phyloP scores from a whole-genome alignment of 2,888 invertebrate species.

The Parnassius orleans region DNA sequence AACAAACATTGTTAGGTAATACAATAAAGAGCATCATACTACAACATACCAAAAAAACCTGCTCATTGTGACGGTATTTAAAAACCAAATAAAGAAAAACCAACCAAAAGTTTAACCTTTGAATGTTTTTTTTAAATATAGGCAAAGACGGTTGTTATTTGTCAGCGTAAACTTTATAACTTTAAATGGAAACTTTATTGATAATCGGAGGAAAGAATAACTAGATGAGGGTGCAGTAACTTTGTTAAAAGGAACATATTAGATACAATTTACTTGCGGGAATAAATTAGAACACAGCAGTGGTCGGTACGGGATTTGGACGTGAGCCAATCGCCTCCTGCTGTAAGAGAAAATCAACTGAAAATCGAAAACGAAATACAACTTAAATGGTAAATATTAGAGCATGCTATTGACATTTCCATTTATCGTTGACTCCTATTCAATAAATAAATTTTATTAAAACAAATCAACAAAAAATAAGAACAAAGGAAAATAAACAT shows the following conservation, averaged over 20 bases:
- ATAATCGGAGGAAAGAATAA: conserved; percentile 1
- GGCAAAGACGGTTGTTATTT: no score
- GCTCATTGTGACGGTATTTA: no score
- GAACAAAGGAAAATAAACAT: no score
- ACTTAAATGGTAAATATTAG: conserved; percentile 6
- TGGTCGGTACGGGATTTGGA: conserved; percentile 63
- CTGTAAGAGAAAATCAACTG: conserved; percentile 56
- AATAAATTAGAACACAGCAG: conserved; percentile 65
- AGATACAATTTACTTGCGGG: conserved; percentile 43
- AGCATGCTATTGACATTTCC: background rate
- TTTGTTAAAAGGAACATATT: conserved; percentile 53
- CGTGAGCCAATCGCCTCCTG: conserved; percentile 52
- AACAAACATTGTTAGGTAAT: no score
- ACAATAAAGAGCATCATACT: no score
- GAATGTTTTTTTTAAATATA: no score
- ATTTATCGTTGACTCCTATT: background rate
- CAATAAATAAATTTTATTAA: no score
- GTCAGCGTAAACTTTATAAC: no score
- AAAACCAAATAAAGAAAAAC: no score
- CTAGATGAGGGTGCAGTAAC: conserved; percentile 27
- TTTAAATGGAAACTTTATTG: no score
- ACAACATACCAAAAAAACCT: no score
- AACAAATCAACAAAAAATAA: background rate
- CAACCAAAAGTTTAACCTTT: no score
- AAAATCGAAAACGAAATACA: conserved; percentile 35